A percentile compares a stretch with the other conserved stretches of the same genome.
Evolutionary conservation across 35 echinoderm and acorn worm species (phyloP).

Genomic region (Apostichopus japonicus): DNA sequence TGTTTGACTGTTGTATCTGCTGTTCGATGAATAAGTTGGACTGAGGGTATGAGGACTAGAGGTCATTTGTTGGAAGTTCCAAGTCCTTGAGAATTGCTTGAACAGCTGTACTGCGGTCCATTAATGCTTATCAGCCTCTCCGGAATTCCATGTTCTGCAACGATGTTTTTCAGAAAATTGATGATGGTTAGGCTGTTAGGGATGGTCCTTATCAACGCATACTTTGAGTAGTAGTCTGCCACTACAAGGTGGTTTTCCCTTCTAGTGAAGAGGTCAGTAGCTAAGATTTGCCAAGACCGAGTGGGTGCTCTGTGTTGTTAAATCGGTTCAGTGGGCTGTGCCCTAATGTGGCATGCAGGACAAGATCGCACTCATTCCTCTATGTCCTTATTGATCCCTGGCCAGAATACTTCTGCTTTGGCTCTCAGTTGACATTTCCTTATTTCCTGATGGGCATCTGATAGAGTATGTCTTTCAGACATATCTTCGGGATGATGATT

Average conservation of each 20-base stretch:
- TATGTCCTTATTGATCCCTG: constrained; percentile 73
- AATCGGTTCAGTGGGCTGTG: constrained; percentile 55
- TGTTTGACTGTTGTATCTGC: constrained; percentile 48
- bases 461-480: no score
- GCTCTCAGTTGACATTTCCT: constrained; percentile 51
- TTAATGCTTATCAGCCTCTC: constrained; percentile 79
- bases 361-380: constrained; percentile 49
- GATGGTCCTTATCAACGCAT: constrained; percentile 29
- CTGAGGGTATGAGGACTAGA: constrained; percentile 72
- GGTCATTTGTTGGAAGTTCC: constrained; percentile 58
- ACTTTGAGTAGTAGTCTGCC: constrained; percentile 80
- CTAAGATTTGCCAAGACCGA: constrained; percentile 66
- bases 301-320: constrained; percentile 70
- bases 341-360: constrained; percentile 43
- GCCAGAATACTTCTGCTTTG: constrained; percentile 49
- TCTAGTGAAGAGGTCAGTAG: constrained; percentile 70
- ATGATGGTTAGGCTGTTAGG: constrained; percentile 62
- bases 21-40: constrained; percentile 65
- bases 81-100: constrained; percentile 54
- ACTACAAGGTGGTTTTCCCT: constrained; percentile 57
- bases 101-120: constrained; percentile 62
- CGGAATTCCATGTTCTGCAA: constrained; percentile 74
- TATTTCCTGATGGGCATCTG: no score
- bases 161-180: constrained; percentile 49
- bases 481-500: no score